Base-by-base conservation (phyloP, 2,113 vertebrate species). In the Syngnathus scovelli region DNA sequence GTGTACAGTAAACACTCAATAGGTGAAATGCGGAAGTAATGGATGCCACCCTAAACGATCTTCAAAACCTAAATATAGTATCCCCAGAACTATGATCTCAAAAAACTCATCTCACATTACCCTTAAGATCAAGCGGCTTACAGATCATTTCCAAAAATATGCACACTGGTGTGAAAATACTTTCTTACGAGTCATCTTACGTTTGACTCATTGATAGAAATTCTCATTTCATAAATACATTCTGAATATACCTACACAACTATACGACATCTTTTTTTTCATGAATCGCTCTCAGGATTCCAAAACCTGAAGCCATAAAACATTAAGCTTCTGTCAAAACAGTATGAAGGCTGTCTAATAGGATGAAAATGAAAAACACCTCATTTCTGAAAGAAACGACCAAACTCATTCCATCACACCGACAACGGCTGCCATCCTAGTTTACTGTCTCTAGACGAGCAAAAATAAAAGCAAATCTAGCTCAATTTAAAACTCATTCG, bases 291-390 rank as follows among this genome's bases (percentile, higher is more conserved):
- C 46, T 52, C 9, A 10, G n/a, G 19, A 43, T 37, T 49, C 6
- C 36, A 23, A 43, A 62, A 61, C 58, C 70, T 72, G 66, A 76
- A 66, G 63, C 5, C 38, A 48, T 66, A 27, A 69, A 49, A 74
- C 67, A 55, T 54, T 55, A 37, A 55, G 51, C 59, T 69, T 68
- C 61, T 74, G 41, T 67, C 55, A 58, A 33, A 36, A 60, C 58
- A 9, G 58, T 18, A 19, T 15, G 13, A 59, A 59, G 27, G 58
- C 19, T 60, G 27, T 9, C 2, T 60, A 38, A 18, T 38, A 16
- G 1, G 3, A 38, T 19, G 36, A 60, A 19, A 38, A 37, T 6
- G 69, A 67, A 67, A 67, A 72, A 68, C 59, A 78, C 10, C 7
- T 59, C 27, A 1, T 60, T 60, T 38, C 38, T 38, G 6, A 60